Evolutionary conservation across 2,888 invertebrate genomes (phyloP), one percentile per base, ranked within the genome.

Genomic region (Itoplectis maculator): DNA sequence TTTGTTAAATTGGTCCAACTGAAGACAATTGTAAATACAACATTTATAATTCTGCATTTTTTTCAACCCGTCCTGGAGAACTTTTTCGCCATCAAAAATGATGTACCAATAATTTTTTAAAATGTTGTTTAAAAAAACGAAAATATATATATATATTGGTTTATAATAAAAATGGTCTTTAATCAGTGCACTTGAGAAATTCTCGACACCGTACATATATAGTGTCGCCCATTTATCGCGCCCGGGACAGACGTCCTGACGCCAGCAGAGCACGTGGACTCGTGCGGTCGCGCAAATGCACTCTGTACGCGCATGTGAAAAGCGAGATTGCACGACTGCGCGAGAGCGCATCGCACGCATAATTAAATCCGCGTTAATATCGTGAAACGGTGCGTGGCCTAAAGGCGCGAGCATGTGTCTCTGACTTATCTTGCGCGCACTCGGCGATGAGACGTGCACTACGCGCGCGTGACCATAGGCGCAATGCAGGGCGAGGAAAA

Each of bases 351-450:
- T 83, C 83, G 81, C 87, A 89, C 89, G 89, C 85, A 79, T 88
- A 88, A 89, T 89, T 89, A 88, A 88, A 86, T 81, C 68, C 81
- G 75, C 89, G 89, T 89, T 90, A 89, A 89, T 89, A 89, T 89
- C 87, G 88, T 82, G 83, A 90, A 89, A 90, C 88, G 90, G 83
- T 84, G 85, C 85, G 81, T 86, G 74, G 59, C 61, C 70, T 59
- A 69, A 47, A 84, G 75, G 75, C 75, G 76, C 63, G 54, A 54
- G 74, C 78, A 59, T 75, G 78, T 81, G 49, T 76, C 74, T 76
- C 49, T 66, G 65, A 79, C 59, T 78, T 74, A 69, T 81, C 78
- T 74, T n/a, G n/a, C 35, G n/a, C 37, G 20, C 76, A 66, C 76
- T 77, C 56, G 69, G 65, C 59, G 40, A 77, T 73, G 66, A 65